Percentiles rank a stretch among this genome's conserved stretches.
Evolutionary conservation across 2,888 invertebrate genomes (phyloP).

Genomic region (Ditula angustiorana): DNA sequence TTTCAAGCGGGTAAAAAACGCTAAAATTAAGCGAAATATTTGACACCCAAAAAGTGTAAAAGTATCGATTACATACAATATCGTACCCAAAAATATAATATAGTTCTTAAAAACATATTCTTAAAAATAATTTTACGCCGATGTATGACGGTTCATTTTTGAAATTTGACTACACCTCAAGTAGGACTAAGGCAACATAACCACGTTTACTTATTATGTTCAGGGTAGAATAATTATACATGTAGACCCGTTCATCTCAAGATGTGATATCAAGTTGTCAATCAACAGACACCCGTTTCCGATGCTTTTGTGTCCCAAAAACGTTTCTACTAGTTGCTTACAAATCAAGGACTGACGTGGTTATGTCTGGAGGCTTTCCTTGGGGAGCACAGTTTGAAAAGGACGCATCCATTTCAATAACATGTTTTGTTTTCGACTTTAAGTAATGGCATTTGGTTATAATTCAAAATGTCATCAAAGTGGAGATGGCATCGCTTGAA

Average conservation of each 20-base stretch:
- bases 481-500: background rate
- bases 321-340: constrained; percentile 2
- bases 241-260: background rate
- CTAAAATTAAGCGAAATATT: no score
- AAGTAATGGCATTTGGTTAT: background rate
- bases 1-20: no score
- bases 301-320: background rate
- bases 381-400: background rate
- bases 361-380: constrained; percentile 1
- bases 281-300: constrained; percentile 1
- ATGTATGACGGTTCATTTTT: no score
- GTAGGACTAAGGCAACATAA: no score
- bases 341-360: background rate
- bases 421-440: background rate
- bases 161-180: no score
- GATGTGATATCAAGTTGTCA: background rate
- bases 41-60: no score
- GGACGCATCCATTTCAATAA: background rate
- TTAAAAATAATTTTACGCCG: no score
- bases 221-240: background rate
- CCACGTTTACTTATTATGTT: no score
- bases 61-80: no score
- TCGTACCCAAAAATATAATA: no score
- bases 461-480: background rate
- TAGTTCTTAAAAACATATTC: no score